Conservation (phyloP, 2,113 vertebrate genomes). For the Engraulis encrasicolus region DNA sequence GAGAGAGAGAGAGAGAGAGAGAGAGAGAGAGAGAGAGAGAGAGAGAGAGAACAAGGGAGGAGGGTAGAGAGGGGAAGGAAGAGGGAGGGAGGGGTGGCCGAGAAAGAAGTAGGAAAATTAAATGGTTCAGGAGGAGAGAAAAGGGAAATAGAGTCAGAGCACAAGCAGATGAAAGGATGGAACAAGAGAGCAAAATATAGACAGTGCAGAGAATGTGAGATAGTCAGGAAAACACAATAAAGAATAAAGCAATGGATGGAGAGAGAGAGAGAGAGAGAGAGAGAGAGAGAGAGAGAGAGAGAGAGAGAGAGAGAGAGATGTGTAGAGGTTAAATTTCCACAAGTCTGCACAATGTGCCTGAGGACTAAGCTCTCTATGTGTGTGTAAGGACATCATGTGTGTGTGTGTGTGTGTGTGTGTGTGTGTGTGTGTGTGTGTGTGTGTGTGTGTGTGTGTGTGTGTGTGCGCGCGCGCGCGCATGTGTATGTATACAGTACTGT, state of each 20-base stretch:
- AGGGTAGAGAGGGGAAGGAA: neutral
- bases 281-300: neutral
- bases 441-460: slow-evolving; percentile 3
- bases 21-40: neutral
- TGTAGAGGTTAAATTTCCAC: neutral
- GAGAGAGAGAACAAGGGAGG: neutral
- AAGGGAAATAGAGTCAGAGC: neutral
- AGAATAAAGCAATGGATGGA: too few species aligned
- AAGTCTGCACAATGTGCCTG: slow-evolving; percentile 9
- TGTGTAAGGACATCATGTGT: neutral
- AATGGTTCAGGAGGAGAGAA: neutral
- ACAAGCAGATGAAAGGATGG: too few species aligned
- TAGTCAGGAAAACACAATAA: neutral
- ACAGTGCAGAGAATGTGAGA: neutral
- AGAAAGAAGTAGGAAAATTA: neutral
- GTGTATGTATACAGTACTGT: slow-evolving; percentile 16
- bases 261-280: neutral
- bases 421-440: neutral
- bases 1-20: neutral
- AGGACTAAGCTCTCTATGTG: neutral
- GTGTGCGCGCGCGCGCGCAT: too few species aligned
- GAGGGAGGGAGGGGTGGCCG: neutral
- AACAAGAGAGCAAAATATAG: neutral
- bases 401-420: neutral
- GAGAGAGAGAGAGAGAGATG: neutral